These are phyloP conservation scores for Cavia aperea DNA, from an alignment of 2,113 vertebrate genomes.

Conservation along the genomic window DNA sequence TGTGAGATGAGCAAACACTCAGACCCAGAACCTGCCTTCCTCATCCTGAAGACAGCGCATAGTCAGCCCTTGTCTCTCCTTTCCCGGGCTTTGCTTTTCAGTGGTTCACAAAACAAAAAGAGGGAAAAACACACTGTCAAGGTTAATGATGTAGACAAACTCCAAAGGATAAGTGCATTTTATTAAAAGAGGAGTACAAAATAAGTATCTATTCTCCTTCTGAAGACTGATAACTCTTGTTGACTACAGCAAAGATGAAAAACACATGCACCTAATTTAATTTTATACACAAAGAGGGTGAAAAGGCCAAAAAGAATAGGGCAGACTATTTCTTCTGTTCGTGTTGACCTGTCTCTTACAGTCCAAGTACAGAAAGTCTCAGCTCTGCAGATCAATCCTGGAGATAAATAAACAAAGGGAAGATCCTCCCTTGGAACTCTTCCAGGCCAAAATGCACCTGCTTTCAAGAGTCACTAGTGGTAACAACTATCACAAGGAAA, in stretches of 20 bases:
- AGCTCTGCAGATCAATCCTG: neutral
- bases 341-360: neutral
- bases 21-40: neutral
- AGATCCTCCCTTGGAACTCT: neutral
- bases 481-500: neutral
- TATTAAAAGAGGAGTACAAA: neutral
- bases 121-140: neutral
- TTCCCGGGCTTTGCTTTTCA: neutral
- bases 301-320: neutral
- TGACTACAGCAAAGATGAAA: neutral
- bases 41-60: neutral
- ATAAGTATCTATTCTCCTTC: neutral
- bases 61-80: neutral
- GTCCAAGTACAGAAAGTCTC: neutral
- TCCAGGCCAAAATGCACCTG: neutral
- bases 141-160: neutral
- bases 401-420: neutral
- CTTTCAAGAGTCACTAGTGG: neutral
- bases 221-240: neutral
- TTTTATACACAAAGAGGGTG: neutral
- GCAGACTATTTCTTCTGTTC: neutral
- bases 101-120: neutral
- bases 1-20: neutral
- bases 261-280: neutral
- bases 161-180: neutral